phyloP scores from a whole-genome alignment of 30 jellyfish, hydroid and myxozoan genomes.

The Chironex yamaguchii region DNA sequence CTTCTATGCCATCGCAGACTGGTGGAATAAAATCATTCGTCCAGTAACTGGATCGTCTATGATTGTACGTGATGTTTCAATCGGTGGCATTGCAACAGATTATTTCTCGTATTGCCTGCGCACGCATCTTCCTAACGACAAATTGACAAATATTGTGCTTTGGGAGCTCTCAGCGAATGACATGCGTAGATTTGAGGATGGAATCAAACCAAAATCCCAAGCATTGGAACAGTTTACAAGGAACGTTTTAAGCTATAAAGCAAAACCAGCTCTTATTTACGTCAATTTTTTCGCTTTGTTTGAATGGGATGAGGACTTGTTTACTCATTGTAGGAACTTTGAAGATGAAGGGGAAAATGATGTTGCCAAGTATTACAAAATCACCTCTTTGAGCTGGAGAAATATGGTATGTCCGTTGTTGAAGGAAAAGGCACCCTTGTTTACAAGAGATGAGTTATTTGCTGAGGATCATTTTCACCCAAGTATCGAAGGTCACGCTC shows the following conservation, averaged over 20 bases:
- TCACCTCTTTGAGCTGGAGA: constrained; percentile 97
- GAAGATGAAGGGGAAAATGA: constrained; percentile 99
- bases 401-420: constrained; percentile 95
- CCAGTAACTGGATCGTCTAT: constrained; percentile 99
- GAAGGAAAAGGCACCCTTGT: constrained; percentile 88
- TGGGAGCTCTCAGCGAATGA: constrained; percentile 99
- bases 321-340: constrained; percentile 93
- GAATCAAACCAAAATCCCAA: constrained; percentile 80
- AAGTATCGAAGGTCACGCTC: constrained; percentile 97
- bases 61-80: constrained; percentile 97
- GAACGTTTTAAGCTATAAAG: constrained; percentile 89
- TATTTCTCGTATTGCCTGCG: constrained; percentile 95
- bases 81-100: constrained; percentile 99
- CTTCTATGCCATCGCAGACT: constrained; percentile 98
- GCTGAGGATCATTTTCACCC: constrained; percentile 99
- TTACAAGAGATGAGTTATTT: constrained; percentile 88
- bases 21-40: constrained; percentile 98
- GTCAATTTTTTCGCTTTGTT: constrained; percentile 93
- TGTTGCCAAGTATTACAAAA: constrained; percentile 94
- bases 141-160: constrained; percentile 90
- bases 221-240: constrained; percentile 97
- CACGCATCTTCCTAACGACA: constrained; percentile 94
- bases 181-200: constrained; percentile 94
- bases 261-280: constrained; percentile 94
- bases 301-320: constrained; percentile 95